Evolutionary conservation across 2,113 vertebrate species (phyloP).

Genomic region (Paralichthys olivaceus): DNA sequence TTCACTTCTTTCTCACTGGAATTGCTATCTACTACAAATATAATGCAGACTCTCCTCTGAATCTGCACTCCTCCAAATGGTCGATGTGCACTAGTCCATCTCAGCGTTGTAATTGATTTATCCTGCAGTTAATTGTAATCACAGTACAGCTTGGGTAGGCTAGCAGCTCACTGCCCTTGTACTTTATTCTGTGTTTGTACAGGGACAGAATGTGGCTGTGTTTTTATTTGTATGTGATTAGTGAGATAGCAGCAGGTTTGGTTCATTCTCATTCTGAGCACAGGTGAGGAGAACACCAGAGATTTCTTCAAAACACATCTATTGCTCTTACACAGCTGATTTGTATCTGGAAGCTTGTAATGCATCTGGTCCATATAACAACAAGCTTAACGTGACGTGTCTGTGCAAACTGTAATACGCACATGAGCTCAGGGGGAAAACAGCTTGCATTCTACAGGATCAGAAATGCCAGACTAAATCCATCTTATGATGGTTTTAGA

Average conservation of each 20-base stretch:
- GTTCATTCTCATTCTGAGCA: slow-evolving; percentile 49
- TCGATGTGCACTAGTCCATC: slow-evolving; percentile 42
- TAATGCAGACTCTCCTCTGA: slow-evolving; percentile 46
- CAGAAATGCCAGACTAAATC: slow-evolving; percentile 63
- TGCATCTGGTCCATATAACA: slow-evolving; percentile 60
- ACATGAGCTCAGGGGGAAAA: slow-evolving; percentile 33
- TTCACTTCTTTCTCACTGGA: slow-evolving; percentile 33
- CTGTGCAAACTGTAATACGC: slow-evolving; percentile 34
- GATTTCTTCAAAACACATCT: slow-evolving; percentile 51
- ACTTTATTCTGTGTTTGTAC: neutral
- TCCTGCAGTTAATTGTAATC: slow-evolving; percentile 58
- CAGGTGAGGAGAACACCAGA: slow-evolving; percentile 53
- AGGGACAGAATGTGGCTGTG: slow-evolving; percentile 2
- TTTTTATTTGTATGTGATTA: slow-evolving; percentile 6
- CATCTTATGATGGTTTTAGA: slow-evolving; percentile 47
- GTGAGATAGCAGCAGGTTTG: neutral
- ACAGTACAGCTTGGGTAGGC: slow-evolving; percentile 43
- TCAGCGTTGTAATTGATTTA: slow-evolving; percentile 54
- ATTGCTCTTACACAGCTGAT: slow-evolving; percentile 44
- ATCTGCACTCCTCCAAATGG: slow-evolving; percentile 51
- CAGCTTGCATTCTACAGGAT: slow-evolving; percentile 51
- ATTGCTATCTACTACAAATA: slow-evolving; percentile 42
- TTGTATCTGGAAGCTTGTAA: slow-evolving; percentile 58
- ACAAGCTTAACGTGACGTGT: slow-evolving; percentile 38
- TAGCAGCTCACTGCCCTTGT: slow-evolving; percentile 13